These are phyloP conservation scores for Petrocephalus sullivani DNA, from an alignment of 2,797 vertebrate genomes.

Conservation along the genomic window DNA sequence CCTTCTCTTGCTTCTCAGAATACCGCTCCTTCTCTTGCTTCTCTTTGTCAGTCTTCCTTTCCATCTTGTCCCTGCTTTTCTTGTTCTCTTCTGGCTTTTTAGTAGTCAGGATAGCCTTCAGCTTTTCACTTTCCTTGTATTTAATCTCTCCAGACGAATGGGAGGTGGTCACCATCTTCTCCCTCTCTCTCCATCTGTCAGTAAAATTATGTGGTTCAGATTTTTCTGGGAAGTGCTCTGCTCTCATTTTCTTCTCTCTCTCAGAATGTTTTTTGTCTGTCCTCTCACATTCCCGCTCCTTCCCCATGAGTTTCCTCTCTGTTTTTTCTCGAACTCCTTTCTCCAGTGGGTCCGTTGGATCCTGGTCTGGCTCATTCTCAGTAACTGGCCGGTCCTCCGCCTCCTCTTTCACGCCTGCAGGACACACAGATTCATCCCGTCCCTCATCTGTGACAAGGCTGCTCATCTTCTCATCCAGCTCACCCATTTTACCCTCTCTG, in stretches of 20 bases:
- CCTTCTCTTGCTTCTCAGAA: constrained; percentile 34
- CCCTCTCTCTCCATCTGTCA: constrained; percentile 76
- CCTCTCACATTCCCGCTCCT: constrained; percentile 86
- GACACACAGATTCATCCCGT: constrained; percentile 56
- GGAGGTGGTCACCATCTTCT: constrained; percentile 57
- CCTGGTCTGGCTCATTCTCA: constrained; percentile 72
- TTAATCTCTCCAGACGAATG: constrained; percentile 74
- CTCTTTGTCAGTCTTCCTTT: constrained; percentile 83
- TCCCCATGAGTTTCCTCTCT: constrained; percentile 74
- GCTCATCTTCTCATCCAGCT: constrained; percentile 60
- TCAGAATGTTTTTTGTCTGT: constrained; percentile 78
- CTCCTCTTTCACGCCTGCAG: constrained; percentile 66
- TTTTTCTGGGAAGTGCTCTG: constrained; percentile 76
- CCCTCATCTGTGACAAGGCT: constrained; percentile 52
- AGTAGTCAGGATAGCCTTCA: constrained; percentile 61
- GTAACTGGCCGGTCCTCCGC: constrained; percentile 64
- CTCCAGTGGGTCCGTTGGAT: constrained; percentile 75
- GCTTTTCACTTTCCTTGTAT: constrained; percentile 85
- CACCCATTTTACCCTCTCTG: constrained; percentile 67
- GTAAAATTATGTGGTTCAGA: constrained; percentile 68
- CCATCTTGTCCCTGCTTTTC: constrained; percentile 81
- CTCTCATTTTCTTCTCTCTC: constrained; percentile 85
- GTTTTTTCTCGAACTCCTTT: constrained; percentile 77
- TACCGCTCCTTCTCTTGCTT: constrained; percentile 75
- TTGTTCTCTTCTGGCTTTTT: constrained; percentile 85